Conservation (phyloP, 1,140 invertebrate genomes). For the Heliothis virescens region DNA sequence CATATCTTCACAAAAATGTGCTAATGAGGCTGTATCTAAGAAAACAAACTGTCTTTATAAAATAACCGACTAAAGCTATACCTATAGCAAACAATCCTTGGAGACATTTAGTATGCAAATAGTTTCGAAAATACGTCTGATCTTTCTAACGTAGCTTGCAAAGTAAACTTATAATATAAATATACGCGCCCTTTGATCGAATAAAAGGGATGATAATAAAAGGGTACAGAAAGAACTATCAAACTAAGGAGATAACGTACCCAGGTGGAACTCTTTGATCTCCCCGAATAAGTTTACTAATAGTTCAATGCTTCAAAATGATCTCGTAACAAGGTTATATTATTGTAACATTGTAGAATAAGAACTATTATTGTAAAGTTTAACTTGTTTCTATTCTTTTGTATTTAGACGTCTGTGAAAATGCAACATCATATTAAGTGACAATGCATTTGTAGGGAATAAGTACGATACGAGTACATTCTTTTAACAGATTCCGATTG, state of each 20-base stretch:
- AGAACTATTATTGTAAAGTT: too few species aligned
- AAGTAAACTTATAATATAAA: not conserved
- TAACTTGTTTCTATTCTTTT: too few species aligned
- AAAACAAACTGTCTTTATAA: too few species aligned
- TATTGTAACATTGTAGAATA: too few species aligned
- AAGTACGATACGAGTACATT: too few species aligned
- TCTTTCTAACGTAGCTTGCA: not conserved
- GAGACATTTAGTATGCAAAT: not conserved
- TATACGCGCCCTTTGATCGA: not conserved
- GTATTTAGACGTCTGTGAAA: too few species aligned
- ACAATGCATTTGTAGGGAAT: too few species aligned
- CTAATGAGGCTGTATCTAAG: not conserved
- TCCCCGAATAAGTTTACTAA: not conserved
- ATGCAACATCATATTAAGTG: too few species aligned
- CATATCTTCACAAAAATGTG: not conserved
- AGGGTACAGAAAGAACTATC: not conserved
- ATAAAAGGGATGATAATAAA: slow-evolving; percentile 3
- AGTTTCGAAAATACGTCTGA: not conserved
- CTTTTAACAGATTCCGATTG: too few species aligned
- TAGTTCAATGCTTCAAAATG: not conserved
- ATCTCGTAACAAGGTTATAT: not conserved
- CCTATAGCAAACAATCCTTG: too few species aligned
- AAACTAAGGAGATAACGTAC: not conserved
- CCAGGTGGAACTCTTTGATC: not conserved
- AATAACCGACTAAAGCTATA: too few species aligned